Evolutionary conservation across 2,797 vertebrate genomes (phyloP).

Genomic region (Gymnocypris eckloni): DNA sequence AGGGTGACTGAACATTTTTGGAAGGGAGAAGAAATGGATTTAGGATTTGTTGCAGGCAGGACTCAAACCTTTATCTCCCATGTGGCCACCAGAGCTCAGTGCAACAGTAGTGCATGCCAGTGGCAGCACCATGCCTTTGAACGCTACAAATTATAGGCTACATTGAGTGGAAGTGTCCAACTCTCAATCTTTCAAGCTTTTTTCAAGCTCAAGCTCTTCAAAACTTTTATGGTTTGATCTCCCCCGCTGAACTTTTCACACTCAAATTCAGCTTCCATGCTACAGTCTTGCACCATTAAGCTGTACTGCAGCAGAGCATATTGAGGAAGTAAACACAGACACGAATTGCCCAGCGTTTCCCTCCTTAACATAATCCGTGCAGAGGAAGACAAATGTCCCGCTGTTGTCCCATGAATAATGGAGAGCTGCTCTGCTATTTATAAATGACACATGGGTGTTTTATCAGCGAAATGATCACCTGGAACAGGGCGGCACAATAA

Average conservation of each 20-base stretch:
- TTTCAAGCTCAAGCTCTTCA: neutral
- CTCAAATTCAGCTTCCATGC: constrained; percentile 17
- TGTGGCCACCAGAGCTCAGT: neutral
- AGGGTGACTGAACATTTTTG: too few species aligned
- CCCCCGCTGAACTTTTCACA: constrained; percentile 19
- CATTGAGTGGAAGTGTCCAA: neutral
- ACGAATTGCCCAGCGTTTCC: constrained; percentile 69
- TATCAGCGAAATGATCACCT: constrained; percentile 68
- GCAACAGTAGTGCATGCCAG: neutral
- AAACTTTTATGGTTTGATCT: neutral
- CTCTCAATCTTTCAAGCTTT: constrained; percentile 27
- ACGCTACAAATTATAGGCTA: neutral
- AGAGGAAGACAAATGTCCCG: constrained; percentile 90
- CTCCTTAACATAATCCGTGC: constrained; percentile 89
- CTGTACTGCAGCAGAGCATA: constrained; percentile 3
- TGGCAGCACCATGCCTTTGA: neutral
- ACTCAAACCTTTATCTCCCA: neutral
- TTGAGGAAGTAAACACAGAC: constrained; percentile 59
- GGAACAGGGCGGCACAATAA: constrained; percentile 58
- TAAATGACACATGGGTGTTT: constrained; percentile 80
- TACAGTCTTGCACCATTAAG: constrained; percentile 45
- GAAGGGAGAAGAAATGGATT: neutral
- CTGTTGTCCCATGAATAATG: constrained; percentile 87
- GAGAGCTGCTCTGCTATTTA: constrained; percentile 84
- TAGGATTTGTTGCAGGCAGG: neutral